Evolutionary conservation across 2,888 invertebrate species (phyloP), one percentile per base, ranked within the genome.

Genomic region (Melanostoma mellinum): DNA sequence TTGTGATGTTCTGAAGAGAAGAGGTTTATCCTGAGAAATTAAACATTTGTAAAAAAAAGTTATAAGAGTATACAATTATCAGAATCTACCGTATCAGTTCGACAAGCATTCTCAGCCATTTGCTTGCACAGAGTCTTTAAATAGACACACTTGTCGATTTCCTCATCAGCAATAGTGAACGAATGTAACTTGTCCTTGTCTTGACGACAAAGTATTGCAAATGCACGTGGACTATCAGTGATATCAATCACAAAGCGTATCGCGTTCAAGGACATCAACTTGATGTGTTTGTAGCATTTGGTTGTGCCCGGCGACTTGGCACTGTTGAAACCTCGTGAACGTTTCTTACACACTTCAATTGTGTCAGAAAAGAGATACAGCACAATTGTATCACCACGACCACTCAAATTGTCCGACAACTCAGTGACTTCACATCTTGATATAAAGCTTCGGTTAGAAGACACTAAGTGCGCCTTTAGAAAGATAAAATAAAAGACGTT

Each of bases 331-430:
- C 93, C 95, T 90, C 96, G 96, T 55, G 96, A 96, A 88, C 96
- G 94, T 90, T 96, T 95, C 90, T 96, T 96, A 92, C 96, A 96
- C 88, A 99, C 97, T 93, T 98, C 98, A 90, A 99, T 93, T 79
- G 96, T 96, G 92, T 99, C 99, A 46, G 97, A 97, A 92, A 99
- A 99, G 36, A 99, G 93, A 91, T 98, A 98, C 86, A 99, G 92
- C 86, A 97, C 95, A 84, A 99, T 93, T 86, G 95, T 95, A 90
- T 96, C 95, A 65, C 98, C 98, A 86, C 97, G 94, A 10, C 97
- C 96, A 85, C 96, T 96, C 60, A 98, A 92, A 68, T 95, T 95
- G 88, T 97, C 96, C 84, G 95, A 94, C 40, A 98, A 92, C 91
- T 98, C 97, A 82, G 96, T 95, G 67, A 97, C 97, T 90, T 98